Conservation (phyloP, 2,797 vertebrate species). For the Poecilia velifera region DNA sequence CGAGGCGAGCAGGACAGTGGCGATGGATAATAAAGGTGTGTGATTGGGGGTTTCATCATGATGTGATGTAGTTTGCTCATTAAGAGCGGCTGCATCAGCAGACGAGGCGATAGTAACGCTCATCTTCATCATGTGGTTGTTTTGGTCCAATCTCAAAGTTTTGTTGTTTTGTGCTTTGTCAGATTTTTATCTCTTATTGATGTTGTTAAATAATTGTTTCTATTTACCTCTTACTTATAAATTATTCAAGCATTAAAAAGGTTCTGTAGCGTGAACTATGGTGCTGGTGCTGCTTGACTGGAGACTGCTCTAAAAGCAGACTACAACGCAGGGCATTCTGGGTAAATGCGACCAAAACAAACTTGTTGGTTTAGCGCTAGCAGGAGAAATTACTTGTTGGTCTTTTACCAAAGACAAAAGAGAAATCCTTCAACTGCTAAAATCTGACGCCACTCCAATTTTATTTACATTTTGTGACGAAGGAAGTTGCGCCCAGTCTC, state of each 20-base stretch:
- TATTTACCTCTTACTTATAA: background rate
- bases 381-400: too few relatives aligned
- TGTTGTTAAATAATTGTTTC: background rate
- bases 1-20: constrained; percentile 12
- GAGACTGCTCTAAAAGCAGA: too few relatives aligned
- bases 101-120: constrained; percentile 50
- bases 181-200: background rate
- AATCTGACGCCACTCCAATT: too few relatives aligned
- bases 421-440: too few relatives aligned
- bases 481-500: too few relatives aligned
- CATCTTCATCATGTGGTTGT: background rate
- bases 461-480: too few relatives aligned
- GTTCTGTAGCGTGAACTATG: too few relatives aligned
- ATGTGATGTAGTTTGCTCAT: constrained; percentile 49
- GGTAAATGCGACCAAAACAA: too few relatives aligned
- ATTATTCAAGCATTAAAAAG: background rate
- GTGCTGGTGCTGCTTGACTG: too few relatives aligned
- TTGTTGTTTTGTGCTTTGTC: background rate
- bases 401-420: too few relatives aligned
- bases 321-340: too few relatives aligned
- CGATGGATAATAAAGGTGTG: constrained; percentile 45
- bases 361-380: too few relatives aligned
- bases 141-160: background rate
- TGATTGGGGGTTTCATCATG: constrained; percentile 32
- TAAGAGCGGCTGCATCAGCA: constrained; percentile 17